Base-by-base conservation (phyloP, 2,888 invertebrate genomes). In the Leptinotarsa rubiginosa region DNA sequence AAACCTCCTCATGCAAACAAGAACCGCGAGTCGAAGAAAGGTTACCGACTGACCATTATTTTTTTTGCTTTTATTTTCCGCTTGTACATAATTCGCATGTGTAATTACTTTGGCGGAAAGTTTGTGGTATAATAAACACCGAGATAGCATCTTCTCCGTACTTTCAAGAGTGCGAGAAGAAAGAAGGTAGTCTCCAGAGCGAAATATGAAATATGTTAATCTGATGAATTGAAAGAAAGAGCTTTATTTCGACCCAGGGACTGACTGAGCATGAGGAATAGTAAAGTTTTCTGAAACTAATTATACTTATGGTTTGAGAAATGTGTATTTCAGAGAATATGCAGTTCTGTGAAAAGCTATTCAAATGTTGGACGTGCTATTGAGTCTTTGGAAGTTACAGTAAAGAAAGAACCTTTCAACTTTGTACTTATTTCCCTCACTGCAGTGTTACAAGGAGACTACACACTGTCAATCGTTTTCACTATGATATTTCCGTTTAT, bases 31-130 rank as follows among this genome's bases (percentile, higher is more conserved):
- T 56, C 68, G 56, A 69, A 69, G 47, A 31, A n/a, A 54, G 56
- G n/a, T 56, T 67, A 67, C 67, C 25, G 52, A 52, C 67, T 31
- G 56, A 69, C 56, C 47, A 25, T 49, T 50, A 52, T 52, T n/a
- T 41, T 5, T 62, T 41, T 31, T 62, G 62, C 62, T 62, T 25
- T 41, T 62, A 62, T 62, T 62, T 62, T 62, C n/a, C n/a, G 16
- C 41, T 67, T 4, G 54, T 69, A 41, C 68, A 52, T 69, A 41
- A 41, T 54, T 69, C 68, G 54, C 68, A 69, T 69, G 31, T 69
- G 68, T 49, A 69, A 69, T 69, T 69, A 69, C 68, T 69, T 69
- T 52, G 41, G 54, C 68, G 68, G 68, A 54, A 69, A 56, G 52
- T 69, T 62, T 62, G 62, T 62, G 62, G 62, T 62, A 62, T 62